Conservation (phyloP, 2,888 invertebrate genomes). For the Tryphoninae sp. region DNA sequence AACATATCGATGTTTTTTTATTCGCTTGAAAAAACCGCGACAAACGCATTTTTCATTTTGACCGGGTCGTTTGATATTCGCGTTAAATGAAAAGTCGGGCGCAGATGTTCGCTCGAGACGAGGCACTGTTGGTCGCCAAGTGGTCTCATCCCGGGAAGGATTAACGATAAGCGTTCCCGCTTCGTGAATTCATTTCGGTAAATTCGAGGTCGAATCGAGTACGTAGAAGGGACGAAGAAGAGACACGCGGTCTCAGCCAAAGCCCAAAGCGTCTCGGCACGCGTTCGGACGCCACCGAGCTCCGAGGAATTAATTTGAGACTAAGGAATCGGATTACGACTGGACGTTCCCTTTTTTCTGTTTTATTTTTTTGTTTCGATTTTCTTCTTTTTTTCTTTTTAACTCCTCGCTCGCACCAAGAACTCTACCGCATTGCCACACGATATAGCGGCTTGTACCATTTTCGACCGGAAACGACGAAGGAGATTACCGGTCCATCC, state of each 20-base stretch:
- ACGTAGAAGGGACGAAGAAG: neutral
- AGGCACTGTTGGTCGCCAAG: neutral
- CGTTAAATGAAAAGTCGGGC: slow-evolving; percentile 19
- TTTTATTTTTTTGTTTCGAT: neutral
- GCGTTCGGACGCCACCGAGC: slow-evolving; percentile 38
- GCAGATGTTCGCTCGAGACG: slow-evolving; percentile 21
- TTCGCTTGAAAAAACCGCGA: neutral
- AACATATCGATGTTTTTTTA: neutral
- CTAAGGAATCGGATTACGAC: slow-evolving; percentile 55
- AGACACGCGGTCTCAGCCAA: neutral
- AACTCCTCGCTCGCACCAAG: neutral
- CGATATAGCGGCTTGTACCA: slow-evolving; percentile 14
- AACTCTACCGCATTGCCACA: slow-evolving; percentile 36
- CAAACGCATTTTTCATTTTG: neutral
- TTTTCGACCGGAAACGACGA: slow-evolving; percentile 49
- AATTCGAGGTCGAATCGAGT: slow-evolving; percentile 10
- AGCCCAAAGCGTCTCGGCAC: slow-evolving; percentile 39
- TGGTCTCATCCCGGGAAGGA: slow-evolving; percentile 19
- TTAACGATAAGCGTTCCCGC: slow-evolving; percentile 33
- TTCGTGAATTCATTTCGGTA: slow-evolving; percentile 29
- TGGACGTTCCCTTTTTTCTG: slow-evolving; percentile 3
- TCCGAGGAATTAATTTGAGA: slow-evolving; percentile 57
- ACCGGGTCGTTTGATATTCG: slow-evolving; percentile 4
- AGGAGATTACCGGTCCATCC: slow-evolving; percentile 33
- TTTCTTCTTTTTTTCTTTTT: neutral